Conservation (phyloP, 2,797 vertebrate species). For the Poecilia wingei region DNA sequence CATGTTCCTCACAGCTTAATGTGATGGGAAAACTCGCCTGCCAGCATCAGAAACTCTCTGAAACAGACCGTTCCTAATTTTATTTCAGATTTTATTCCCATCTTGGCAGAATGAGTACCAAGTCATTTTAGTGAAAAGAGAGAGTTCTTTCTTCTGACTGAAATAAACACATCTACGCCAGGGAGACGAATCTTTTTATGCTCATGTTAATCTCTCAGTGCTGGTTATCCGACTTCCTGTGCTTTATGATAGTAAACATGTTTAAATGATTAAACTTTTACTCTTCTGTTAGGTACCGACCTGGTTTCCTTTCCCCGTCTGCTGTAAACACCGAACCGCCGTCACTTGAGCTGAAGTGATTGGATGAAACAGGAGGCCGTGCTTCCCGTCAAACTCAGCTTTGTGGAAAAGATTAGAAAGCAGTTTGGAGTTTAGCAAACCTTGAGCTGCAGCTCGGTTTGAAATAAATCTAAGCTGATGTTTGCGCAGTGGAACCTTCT, state of each 20-base stretch:
- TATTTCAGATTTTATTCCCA: background rate
- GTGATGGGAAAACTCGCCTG: background rate
- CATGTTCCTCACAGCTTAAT: background rate
- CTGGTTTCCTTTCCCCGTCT: slow-evolving; percentile 3
- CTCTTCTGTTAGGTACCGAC: background rate
- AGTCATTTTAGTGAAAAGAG: background rate
- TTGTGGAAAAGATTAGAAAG: slow-evolving; percentile 37
- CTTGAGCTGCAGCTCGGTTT: slow-evolving; percentile 24
- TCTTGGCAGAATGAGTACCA: background rate
- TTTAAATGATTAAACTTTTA: background rate
- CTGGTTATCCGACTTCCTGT: background rate
- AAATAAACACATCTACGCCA: background rate
- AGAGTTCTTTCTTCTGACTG: slow-evolving; percentile 2
- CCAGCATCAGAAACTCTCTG: background rate
- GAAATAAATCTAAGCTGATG: slow-evolving; percentile 30
- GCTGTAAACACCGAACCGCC: slow-evolving; percentile 30
- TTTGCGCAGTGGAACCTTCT: slow-evolving; percentile 30
- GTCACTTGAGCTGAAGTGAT: slow-evolving; percentile 30
- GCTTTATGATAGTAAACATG: background rate
- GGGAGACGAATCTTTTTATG: background rate
- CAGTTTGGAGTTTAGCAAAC: slow-evolving; percentile 36
- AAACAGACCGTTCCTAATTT: slow-evolving; percentile 4
- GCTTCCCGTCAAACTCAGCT: slow-evolving; percentile 40
- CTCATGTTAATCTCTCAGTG: background rate
- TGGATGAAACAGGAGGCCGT: slow-evolving; percentile 35